phyloP scores from a whole-genome alignment of 2,888 invertebrate species.

The Epirrhoe tristata region DNA sequence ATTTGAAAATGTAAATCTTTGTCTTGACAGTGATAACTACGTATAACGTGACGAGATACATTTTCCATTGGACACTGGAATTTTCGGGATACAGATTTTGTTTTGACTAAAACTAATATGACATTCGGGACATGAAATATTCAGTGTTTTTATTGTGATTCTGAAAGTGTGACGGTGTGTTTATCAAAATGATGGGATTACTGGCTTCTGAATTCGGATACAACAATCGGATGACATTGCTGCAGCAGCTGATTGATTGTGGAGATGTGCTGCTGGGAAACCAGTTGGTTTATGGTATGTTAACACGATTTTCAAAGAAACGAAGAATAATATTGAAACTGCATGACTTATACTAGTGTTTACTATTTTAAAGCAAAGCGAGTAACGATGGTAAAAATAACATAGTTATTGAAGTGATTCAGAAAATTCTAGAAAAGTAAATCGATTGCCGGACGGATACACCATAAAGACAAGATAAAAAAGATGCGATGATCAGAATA shows the following conservation, averaged over 20 bases:
- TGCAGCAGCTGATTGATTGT: constrained; percentile 78
- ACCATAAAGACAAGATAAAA: neutral
- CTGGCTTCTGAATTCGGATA: constrained; percentile 75
- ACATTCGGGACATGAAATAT: neutral
- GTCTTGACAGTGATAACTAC: constrained; percentile 14
- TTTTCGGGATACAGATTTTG: neutral
- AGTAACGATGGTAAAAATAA: neutral
- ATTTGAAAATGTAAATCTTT: constrained; percentile 11
- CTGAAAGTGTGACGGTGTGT: constrained; percentile 22
- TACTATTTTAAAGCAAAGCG: neutral
- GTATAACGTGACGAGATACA: constrained; percentile 5
- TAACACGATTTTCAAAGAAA: neutral
- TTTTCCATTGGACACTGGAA: constrained; percentile 8
- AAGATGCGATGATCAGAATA: neutral
- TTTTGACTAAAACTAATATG: neutral
- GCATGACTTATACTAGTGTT: neutral
- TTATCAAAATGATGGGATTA: constrained; percentile 71
- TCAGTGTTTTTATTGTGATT: neutral
- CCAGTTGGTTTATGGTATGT: constrained; percentile 68
- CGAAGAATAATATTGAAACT: neutral
- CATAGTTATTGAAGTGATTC: neutral
- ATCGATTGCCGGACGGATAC: neutral
- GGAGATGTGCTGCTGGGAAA: constrained; percentile 72
- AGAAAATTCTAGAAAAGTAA: neutral
- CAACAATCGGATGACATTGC: constrained; percentile 70